Evolutionary conservation across 2,113 vertebrate species (phyloP).

Genomic region (Macheiramphus alcinus): DNA sequence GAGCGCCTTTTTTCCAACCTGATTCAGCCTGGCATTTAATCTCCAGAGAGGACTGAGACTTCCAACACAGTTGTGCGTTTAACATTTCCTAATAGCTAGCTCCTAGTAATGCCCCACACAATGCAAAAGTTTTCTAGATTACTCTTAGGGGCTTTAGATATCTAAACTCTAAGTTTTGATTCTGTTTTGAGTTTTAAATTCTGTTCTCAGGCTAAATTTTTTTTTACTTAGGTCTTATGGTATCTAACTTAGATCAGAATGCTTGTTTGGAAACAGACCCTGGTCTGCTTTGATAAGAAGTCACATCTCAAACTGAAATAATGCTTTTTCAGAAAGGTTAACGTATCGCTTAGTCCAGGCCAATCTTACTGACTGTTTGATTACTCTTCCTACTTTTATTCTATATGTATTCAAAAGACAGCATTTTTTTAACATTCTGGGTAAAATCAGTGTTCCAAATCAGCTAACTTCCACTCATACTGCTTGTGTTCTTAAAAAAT

Average conservation of each 20-base stretch:
- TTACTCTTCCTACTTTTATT: neutral
- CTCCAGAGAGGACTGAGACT: constrained; percentile 13
- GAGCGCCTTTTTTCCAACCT: neutral
- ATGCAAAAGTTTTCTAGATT: neutral
- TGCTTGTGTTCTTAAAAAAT: neutral
- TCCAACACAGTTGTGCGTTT: constrained; percentile 7
- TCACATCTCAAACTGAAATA: neutral
- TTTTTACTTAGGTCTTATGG: rapidly evolving
- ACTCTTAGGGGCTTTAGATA: neutral
- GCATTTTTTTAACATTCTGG: neutral
- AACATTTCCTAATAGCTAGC: constrained; percentile 10
- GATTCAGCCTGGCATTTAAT: constrained; percentile 50
- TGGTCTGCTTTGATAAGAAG: neutral
- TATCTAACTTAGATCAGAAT: neutral
- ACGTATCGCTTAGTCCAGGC: neutral
- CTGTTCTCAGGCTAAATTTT: neutral
- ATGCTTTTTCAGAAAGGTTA: neutral
- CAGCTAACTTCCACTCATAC: neutral
- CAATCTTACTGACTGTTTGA: neutral
- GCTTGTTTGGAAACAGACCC: neutral
- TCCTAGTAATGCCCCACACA: neutral
- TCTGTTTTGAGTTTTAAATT: neutral
- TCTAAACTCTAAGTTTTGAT: neutral
- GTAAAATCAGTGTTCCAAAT: neutral
- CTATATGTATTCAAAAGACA: neutral